Evolutionary conservation across 2,888 invertebrate genomes (phyloP).

Genomic region (Apodemia zela): DNA sequence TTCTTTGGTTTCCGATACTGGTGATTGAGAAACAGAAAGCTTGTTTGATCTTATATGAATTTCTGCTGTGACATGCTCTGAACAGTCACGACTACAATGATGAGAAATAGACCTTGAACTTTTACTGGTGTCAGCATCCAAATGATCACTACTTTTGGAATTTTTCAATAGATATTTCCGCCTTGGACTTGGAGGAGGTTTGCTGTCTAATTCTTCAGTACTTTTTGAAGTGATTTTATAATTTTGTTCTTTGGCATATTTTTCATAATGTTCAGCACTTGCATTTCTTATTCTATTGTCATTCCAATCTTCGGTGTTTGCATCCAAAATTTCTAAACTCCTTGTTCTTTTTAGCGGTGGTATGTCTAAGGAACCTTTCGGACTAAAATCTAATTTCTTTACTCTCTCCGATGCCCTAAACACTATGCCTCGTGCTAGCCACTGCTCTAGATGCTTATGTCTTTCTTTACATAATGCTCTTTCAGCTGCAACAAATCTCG

Average conservation of each 20-base stretch:
- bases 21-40: conserved; percentile 63
- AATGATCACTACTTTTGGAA: conserved; percentile 66
- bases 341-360: conserved; percentile 84
- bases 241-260: conserved; percentile 64
- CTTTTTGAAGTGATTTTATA: conserved; percentile 73
- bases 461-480: conserved; percentile 82
- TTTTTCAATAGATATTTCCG: conserved; percentile 55
- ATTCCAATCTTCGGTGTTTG: conserved; percentile 65
- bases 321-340: conserved; percentile 85
- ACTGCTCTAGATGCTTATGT: conserved; percentile 85
- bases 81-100: conserved; percentile 42
- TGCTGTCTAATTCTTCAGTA: conserved; percentile 66
- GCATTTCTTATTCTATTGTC: conserved; percentile 60
- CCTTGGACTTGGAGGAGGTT: conserved; percentile 54
- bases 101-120: conserved; percentile 46
- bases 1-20: conserved; percentile 56
- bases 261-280: conserved; percentile 54
- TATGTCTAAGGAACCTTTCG: conserved; percentile 75
- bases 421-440: conserved; percentile 83
- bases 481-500: conserved; percentile 83
- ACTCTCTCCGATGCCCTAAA: conserved; percentile 79
- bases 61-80: conserved; percentile 69
- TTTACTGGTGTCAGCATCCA: conserved; percentile 61
- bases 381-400: conserved; percentile 67
- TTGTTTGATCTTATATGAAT: conserved; percentile 69